A percentile compares a stretch with the other conserved stretches of the same genome.
phyloP scores from a whole-genome alignment of 1,140 invertebrate genomes.

The Dufourea novaeangliae region DNA sequence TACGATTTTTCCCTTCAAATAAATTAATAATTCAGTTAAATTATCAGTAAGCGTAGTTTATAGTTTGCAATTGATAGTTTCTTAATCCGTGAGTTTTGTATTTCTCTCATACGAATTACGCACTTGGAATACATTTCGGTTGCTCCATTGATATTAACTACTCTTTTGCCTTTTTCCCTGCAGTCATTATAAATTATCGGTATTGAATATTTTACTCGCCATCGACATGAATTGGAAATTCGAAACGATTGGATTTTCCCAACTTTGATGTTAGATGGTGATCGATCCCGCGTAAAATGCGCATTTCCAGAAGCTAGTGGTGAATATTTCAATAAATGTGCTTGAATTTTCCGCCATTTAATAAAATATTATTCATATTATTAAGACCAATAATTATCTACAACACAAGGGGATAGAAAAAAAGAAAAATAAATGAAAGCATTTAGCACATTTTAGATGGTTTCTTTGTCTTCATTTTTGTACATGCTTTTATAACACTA shows the following conservation, averaged over 20 bases:
- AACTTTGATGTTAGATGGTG: not conserved
- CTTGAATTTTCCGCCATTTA: not conserved
- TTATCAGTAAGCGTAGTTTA: no score
- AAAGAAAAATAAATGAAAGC: no score
- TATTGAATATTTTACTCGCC: not conserved
- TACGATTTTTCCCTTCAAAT: no score
- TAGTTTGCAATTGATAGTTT: no score
- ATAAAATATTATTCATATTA: not conserved
- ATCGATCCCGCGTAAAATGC: slow-evolving; percentile 5
- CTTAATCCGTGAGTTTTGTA: not conserved
- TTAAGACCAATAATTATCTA: no score
- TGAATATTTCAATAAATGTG: not conserved
- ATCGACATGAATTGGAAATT: slow-evolving; percentile 3
- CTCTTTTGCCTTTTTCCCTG: not conserved
- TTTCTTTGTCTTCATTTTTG: no score
- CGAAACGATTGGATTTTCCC: not conserved
- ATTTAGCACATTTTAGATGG: no score
- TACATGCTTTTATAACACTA: no score
- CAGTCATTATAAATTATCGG: not conserved
- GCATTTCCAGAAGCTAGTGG: not conserved
- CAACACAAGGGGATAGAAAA: no score
- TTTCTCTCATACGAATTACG: not conserved
- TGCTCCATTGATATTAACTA: not conserved
- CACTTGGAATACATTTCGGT: not conserved
- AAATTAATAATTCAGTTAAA: no score